Percentiles rank a stretch among this genome's conserved stretches.
Evolutionary conservation across 2,888 invertebrate genomes (phyloP).

Genomic region (Marasmarcha lunaedactyla): DNA sequence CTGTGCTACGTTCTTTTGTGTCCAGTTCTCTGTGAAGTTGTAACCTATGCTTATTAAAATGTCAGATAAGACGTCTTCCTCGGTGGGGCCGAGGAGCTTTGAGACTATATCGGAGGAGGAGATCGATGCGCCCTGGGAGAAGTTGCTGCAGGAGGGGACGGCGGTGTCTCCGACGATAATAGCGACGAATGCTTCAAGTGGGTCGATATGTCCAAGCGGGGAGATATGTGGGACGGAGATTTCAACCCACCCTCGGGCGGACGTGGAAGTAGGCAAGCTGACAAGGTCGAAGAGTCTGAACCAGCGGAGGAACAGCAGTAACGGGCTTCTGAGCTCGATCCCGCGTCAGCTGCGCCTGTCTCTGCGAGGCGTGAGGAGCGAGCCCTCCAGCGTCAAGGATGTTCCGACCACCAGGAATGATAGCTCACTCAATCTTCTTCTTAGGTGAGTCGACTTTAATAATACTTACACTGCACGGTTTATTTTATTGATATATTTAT

Average conservation of each 20-base stretch:
- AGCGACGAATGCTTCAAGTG: slow-evolving; percentile 55
- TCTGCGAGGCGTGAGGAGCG: slow-evolving; percentile 59
- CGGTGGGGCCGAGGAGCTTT: slow-evolving; percentile 61
- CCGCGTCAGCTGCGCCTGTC: slow-evolving; percentile 64
- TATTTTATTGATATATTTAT: no score
- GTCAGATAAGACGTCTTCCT: slow-evolving; percentile 63
- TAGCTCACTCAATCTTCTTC: slow-evolving; percentile 61
- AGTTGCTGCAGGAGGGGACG: slow-evolving; percentile 55
- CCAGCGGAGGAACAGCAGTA: slow-evolving; percentile 58
- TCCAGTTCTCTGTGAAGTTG: slow-evolving; percentile 24
- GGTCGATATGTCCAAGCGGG: slow-evolving; percentile 37
- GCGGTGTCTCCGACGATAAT: slow-evolving; percentile 57
- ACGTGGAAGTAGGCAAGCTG: slow-evolving; percentile 49
- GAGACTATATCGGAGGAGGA: slow-evolving; percentile 66
- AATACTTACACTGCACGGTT: not conserved
- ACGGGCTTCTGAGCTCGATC: slow-evolving; percentile 64
- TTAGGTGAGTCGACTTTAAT: slow-evolving; percentile 40
- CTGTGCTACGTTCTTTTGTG: slow-evolving; percentile 54
- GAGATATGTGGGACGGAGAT: slow-evolving; percentile 32
- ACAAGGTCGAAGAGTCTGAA: slow-evolving; percentile 61
- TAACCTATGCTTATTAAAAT: slow-evolving; percentile 29
- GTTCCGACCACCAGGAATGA: slow-evolving; percentile 60
- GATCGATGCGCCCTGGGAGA: slow-evolving; percentile 59
- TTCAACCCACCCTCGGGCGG: slow-evolving; percentile 35
- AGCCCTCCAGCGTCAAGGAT: slow-evolving; percentile 62